Evolutionary conservation across 2,888 invertebrate species (phyloP), one percentile per base, ranked within the genome.

Genomic region (Thymelicus acteon): DNA sequence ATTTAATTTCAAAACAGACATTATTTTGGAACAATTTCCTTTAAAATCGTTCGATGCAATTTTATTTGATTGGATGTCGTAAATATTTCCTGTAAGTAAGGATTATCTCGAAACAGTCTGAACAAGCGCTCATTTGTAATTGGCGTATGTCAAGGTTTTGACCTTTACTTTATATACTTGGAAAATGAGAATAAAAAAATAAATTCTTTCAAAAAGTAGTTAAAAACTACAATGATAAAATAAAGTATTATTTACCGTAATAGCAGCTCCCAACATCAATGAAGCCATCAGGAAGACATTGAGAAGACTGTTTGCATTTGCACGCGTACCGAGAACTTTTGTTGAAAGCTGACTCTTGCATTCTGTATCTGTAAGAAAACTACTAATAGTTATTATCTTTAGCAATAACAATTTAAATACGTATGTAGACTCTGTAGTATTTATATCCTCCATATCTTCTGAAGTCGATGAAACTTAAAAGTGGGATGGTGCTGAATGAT

Each of bases 251-350:
- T 77, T 52, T 54, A 97, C 97, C 96, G 81, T 96, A 97, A 78
- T 96, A 97, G 79, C 97, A 97, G 0, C 95, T 95, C 39, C 96
- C 95, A 64, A 97, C 93, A 75, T 96, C 96, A 7, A 96, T 95
- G 5, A 97, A 93, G 4, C 97, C 97, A 64, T 94, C 94, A 5
- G 95, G 95, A 3, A 96, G 79, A 75, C 93, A 93, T 48, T 91
- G 86, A 6, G 54, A 24, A 54, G 24, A 5, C 0, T 84, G 76
- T 0, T 85, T 82, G 79, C 97, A 97, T 76, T 95, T 96, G 78
- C 97, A 97, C 0, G 95, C 94, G 72, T 96, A 96, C 0, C 79
- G 78, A 0, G 91, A 91, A 0, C 78, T 78, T 3, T 72, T 83
- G 71, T 85, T 91, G 75, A 92, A 92, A 0, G 92, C 86, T 0